A percentile compares a stretch with the other conserved stretches of the same genome.
Evolutionary conservation across 2,888 invertebrate genomes (phyloP).

Genomic region (Catocala sponsa): DNA sequence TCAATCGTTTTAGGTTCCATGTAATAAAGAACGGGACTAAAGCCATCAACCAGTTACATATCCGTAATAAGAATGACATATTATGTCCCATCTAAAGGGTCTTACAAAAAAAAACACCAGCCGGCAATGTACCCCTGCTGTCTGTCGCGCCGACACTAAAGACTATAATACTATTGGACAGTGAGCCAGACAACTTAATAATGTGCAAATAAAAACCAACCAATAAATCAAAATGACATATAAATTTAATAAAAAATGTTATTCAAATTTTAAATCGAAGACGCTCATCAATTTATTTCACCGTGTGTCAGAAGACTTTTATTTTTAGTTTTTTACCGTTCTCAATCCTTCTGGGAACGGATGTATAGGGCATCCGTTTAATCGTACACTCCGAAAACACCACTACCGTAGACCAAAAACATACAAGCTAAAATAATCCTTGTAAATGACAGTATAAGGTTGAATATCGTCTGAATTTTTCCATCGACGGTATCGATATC

Average conservation of each 20-base stretch:
- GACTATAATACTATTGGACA: too few relatives aligned
- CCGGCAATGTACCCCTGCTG: too few relatives aligned
- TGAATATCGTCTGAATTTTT: slow-evolving; percentile 20
- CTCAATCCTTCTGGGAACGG: slow-evolving; percentile 84
- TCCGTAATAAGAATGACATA: too few relatives aligned
- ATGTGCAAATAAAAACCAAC: too few relatives aligned
- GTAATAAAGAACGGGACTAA: too few relatives aligned
- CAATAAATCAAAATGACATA: neutral
- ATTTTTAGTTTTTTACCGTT: slow-evolving; percentile 63
- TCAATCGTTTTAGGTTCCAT: too few relatives aligned
- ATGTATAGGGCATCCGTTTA: slow-evolving; percentile 79
- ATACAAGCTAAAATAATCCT: slow-evolving; percentile 27
- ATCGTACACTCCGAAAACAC: slow-evolving; percentile 66
- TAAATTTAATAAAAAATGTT: neutral
- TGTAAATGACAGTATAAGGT: slow-evolving; percentile 7
- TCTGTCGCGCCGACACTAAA: too few relatives aligned
- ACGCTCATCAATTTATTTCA: slow-evolving; percentile 36
- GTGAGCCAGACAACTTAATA: too few relatives aligned
- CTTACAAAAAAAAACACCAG: too few relatives aligned
- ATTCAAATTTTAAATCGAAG: slow-evolving; percentile 16
- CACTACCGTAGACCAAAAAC: slow-evolving; percentile 40
- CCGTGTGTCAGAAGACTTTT: slow-evolving; percentile 52
- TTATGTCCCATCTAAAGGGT: too few relatives aligned
- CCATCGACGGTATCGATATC: slow-evolving; percentile 42
- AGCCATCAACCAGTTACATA: too few relatives aligned